Evolutionary conservation across 2,888 invertebrate genomes (phyloP), one percentile per base, ranked within the genome.

Genomic region (Achlya flavicornis): DNA sequence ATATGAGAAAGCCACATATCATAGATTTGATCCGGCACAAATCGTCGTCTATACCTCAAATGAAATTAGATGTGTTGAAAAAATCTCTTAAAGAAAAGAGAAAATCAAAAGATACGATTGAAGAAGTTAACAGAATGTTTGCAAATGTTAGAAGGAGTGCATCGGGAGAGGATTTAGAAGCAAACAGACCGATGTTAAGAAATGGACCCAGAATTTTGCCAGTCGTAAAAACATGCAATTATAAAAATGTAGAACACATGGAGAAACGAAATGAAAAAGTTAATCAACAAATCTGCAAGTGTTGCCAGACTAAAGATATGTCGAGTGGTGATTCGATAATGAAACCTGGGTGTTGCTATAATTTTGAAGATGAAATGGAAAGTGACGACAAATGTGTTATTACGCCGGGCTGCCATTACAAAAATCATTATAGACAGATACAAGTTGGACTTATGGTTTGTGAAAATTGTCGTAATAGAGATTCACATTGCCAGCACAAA

Each of bases 71-170:
- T 46, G 90, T 92, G 68, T 64, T 91, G 0, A 92, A 89, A 65
- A 77, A 89, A 35, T 84, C 84, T 3, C 67, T 90, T 2, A 92
- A 86, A 78, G 88, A 85, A 14, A 90, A 88, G 66, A 78, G 78
- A 0, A 87, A 79, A 74, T 86, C 90, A 0, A 92, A 89, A 84
- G 90, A 92, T 57, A 81, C 89, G 0, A 85, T 91, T 1, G 88
- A 91, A 69, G 92, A 93, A 79, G 91, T 92, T 0, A 91, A 92
- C 32, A 84, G 92, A 78, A 88, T 92, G 87, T 93, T 92, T 73
- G 92, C 92, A 0, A 91, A 81, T 6, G 88, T 92, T 0, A 81
- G 75, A 61, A 87, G 73, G 61, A 68, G 73, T n/a, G 73, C 64
- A 6, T 41, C 58, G 0, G 71, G 78, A 32, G 65, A 57, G 4